These are phyloP conservation scores for Dasyornis broadbenti DNA, from an alignment of 2,113 vertebrate species.

Conservation along the genomic window DNA sequence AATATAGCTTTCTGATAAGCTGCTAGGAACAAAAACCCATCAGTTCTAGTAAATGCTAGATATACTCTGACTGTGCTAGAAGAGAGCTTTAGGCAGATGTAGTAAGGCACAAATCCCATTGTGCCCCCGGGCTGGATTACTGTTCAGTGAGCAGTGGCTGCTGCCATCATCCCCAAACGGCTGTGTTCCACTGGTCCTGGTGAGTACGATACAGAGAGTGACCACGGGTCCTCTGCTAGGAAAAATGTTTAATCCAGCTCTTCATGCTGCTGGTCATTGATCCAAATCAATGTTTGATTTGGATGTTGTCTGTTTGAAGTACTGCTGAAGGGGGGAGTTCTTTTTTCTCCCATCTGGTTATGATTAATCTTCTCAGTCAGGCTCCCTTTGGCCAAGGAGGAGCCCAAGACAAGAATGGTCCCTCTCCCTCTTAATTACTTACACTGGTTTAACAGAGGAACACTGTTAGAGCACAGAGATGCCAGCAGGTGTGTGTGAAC, in stretches of 20 bases:
- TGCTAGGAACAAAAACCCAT: neutral
- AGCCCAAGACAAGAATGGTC: neutral
- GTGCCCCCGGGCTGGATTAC: neutral
- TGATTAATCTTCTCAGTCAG: slow-evolving; percentile 4
- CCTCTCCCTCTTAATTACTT: neutral
- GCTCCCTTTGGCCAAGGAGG: neutral
- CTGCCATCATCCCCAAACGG: rapidly evolving
- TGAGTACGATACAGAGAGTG: rapidly evolving
- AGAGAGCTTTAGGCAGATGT: neutral
- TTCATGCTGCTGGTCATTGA: neutral
- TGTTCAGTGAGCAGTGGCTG: neutral
- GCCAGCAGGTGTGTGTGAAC: neutral
- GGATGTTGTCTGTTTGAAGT: neutral
- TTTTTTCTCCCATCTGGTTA: neutral
- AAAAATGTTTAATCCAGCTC: neutral
- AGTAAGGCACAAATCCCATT: neutral
- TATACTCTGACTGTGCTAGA: neutral
- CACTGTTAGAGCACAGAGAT: neutral
- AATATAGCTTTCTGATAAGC: neutral
- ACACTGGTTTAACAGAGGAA: neutral
- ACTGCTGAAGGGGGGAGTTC: neutral
- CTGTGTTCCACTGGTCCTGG: neutral
- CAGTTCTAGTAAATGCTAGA: neutral
- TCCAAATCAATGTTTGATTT: too few relatives aligned
- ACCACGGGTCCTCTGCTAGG: neutral